Percentiles rank a stretch among this genome's conserved stretches.
These are phyloP conservation scores for Ichneumon xanthorius DNA, from an alignment of 2,888 invertebrate genomes.

Conservation along the genomic window DNA sequence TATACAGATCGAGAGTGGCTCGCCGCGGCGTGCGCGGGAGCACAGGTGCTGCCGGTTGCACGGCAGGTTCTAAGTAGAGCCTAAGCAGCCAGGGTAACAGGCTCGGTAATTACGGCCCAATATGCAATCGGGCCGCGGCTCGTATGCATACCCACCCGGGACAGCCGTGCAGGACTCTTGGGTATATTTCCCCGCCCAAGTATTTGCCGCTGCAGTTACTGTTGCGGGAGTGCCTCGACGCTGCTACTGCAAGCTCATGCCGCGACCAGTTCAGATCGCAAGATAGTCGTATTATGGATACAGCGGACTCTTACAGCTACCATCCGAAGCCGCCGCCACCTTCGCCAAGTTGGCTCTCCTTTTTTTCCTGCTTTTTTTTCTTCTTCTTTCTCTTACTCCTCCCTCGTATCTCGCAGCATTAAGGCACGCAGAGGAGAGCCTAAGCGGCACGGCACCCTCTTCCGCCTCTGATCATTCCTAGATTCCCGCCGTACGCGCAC, in stretches of 20 bases:
- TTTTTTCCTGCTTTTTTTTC: slow-evolving; percentile 58
- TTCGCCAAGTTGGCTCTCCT: slow-evolving; percentile 61
- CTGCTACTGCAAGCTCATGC: slow-evolving; percentile 70
- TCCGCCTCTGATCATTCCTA: slow-evolving; percentile 61
- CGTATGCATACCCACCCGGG: slow-evolving; percentile 51
- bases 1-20: slow-evolving; percentile 50
- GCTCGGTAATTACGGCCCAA: slow-evolving; percentile 80
- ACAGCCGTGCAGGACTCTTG: slow-evolving; percentile 66
- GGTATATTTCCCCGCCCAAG: slow-evolving; percentile 62
- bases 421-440: background rate
- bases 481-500: slow-evolving; percentile 45
- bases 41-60: slow-evolving; percentile 63
- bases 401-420: slow-evolving; percentile 20
- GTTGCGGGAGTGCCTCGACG: slow-evolving; percentile 48
- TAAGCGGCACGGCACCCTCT: slow-evolving; percentile 22
- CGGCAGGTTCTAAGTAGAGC: slow-evolving; percentile 68
- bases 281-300: slow-evolving; percentile 82
- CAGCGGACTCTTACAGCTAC: slow-evolving; percentile 70
- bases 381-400: slow-evolving; percentile 47
- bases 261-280: slow-evolving; percentile 78
- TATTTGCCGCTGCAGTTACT: slow-evolving; percentile 60
- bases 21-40: slow-evolving; percentile 29
- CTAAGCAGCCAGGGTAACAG: slow-evolving; percentile 71
- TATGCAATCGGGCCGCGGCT: slow-evolving; percentile 77
- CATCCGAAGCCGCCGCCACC: slow-evolving; percentile 67